Percentiles rank a stretch among this genome's conserved stretches.
Conservation (phyloP, 2,888 invertebrate species). For the Apamea crenata region DNA sequence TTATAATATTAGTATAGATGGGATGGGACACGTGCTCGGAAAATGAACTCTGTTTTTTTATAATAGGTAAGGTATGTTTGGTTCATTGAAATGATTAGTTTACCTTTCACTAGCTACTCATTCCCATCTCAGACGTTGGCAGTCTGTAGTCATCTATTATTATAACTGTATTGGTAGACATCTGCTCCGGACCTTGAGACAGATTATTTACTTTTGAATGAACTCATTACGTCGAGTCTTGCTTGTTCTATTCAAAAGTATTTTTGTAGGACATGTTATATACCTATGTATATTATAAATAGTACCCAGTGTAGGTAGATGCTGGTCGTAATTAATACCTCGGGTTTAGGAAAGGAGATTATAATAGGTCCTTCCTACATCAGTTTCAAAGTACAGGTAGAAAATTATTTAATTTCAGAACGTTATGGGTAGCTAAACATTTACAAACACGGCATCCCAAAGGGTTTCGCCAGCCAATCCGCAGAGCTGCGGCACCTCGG, state of each 20-base stretch:
- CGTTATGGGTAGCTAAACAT: constrained; percentile 40
- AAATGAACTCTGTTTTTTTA: constrained; percentile 1
- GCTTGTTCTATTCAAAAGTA: not conserved
- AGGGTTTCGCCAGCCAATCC: constrained; percentile 51
- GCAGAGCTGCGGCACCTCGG: constrained; percentile 57
- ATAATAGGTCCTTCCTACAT: constrained; percentile 17
- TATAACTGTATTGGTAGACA: not conserved
- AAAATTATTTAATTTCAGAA: constrained; percentile 46
- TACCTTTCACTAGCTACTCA: not conserved
- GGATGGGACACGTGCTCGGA: not conserved
- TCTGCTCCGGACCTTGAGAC: not conserved
- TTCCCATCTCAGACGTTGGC: not conserved
- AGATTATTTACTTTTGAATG: constrained; percentile 21
- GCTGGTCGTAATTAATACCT: constrained; percentile 23
- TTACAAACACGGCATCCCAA: constrained; percentile 38
- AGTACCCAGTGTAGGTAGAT: not conserved
- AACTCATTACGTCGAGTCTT: constrained; percentile 5
- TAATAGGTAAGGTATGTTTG: not conserved
- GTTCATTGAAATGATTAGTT: not conserved
- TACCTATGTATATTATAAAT: not conserved
- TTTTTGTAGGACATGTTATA: not conserved
- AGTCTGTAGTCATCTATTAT: not conserved
- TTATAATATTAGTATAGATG: constrained; percentile 1
- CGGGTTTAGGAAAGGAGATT: constrained; percentile 7
- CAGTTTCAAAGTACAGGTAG: constrained; percentile 20